These are phyloP conservation scores for Epinotia brunnichana DNA, from an alignment of 2,888 invertebrate genomes.

Conservation along the genomic window DNA sequence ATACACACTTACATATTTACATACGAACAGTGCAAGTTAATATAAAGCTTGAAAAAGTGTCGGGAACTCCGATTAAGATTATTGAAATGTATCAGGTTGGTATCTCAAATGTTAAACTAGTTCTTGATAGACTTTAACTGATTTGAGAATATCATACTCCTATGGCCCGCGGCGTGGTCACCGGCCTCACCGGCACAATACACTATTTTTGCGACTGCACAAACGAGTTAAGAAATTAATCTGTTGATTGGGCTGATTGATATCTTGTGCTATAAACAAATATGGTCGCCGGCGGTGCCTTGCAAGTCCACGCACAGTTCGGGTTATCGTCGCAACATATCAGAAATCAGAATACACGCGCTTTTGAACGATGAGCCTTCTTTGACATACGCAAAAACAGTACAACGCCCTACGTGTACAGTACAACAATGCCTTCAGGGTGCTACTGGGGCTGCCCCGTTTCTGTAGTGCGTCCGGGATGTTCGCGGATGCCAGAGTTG, in stretches of 20 bases:
- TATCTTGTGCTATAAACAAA: conserved; percentile 21
- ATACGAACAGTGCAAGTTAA: too few species aligned
- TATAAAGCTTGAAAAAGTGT: too few species aligned
- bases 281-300: conserved; percentile 19
- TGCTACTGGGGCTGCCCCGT: too few species aligned
- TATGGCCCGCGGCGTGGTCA: neutral
- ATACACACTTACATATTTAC: too few species aligned
- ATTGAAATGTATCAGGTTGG: too few species aligned
- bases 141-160: neutral
- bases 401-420: too few species aligned
- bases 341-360: conserved; percentile 13
- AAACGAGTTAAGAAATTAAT: conserved; percentile 23
- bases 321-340: conserved; percentile 13
- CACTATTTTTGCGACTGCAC: neutral
- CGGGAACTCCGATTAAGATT: too few species aligned
- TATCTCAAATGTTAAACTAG: too few species aligned
- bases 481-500: too few species aligned
- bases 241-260: conserved; percentile 29
- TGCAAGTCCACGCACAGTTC: neutral
- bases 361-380: neutral
- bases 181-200: neutral
- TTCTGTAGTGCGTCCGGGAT: too few species aligned
- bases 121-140: neutral
- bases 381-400: too few species aligned
- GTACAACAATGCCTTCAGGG: too few species aligned